Evolutionary conservation across 2,888 invertebrate genomes (phyloP).

Genomic region (Dione juno): DNA sequence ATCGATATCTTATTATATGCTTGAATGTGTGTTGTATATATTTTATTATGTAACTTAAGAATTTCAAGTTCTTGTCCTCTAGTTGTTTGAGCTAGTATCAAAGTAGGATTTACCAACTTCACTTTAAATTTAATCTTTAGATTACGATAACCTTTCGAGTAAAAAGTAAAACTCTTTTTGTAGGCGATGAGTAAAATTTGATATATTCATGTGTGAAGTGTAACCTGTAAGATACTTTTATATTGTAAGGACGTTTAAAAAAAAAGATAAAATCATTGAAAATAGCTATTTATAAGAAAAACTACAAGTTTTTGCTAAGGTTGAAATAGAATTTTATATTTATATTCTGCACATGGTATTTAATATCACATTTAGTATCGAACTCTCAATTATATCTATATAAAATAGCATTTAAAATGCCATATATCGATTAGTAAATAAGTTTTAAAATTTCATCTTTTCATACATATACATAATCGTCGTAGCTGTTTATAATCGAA

Average conservation of each 20-base stretch:
- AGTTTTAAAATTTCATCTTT: neutral
- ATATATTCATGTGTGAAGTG: neutral
- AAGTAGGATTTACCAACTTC: no score
- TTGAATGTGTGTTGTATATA: no score
- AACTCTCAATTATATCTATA: neutral
- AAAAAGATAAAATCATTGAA: neutral
- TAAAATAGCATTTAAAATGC: conserved; percentile 3
- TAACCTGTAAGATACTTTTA: neutral
- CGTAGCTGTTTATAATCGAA: neutral
- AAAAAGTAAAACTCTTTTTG: neutral
- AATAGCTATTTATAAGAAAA: neutral
- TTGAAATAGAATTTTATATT: neutral
- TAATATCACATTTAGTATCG: neutral
- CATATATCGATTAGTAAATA: neutral
- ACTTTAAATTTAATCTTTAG: no score
- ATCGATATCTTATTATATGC: neutral
- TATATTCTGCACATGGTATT: neutral
- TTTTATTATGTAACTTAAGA: no score
- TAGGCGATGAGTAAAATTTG: no score
- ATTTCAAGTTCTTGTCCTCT: no score
- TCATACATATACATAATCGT: neutral
- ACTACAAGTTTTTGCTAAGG: neutral
- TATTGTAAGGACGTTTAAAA: neutral
- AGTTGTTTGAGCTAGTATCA: no score
- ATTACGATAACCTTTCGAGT: neutral